These are phyloP conservation scores for Paratrypauchen microcephalus DNA, from an alignment of 2,797 vertebrate genomes.

Conservation along the genomic window DNA sequence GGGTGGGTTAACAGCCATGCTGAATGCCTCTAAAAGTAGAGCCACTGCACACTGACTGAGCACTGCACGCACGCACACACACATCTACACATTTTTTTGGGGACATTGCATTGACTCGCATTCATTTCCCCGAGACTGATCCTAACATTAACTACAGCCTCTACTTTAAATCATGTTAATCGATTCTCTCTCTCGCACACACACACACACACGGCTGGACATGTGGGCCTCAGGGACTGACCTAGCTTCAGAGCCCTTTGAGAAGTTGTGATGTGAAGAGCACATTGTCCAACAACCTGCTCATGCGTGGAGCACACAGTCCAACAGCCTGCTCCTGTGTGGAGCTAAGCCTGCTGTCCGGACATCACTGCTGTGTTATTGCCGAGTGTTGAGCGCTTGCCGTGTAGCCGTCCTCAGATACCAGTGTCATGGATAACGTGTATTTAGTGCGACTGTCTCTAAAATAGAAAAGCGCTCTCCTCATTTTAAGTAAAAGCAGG, in stretches of 20 bases:
- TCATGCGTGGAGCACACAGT: not conserved
- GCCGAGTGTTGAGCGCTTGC: not conserved
- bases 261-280: not conserved
- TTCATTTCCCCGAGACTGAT: too few relatives aligned
- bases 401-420: not conserved
- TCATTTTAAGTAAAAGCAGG: slow-evolving; percentile 47
- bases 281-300: not conserved
- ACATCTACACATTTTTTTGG: not conserved
- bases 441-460: slow-evolving; percentile 76
- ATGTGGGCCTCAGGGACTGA: not conserved
- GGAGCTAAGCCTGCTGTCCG: not conserved
- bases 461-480: slow-evolving; percentile 63
- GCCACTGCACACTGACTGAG: not conserved
- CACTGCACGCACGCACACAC: not conserved
- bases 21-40: not conserved
- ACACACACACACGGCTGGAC: not conserved
- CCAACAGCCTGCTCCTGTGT: not conserved
- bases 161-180: too few relatives aligned
- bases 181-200: not conserved
- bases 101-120: too few relatives aligned
- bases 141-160: too few relatives aligned
- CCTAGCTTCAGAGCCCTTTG: not conserved
- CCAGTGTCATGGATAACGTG: slow-evolving; percentile 32
- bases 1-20: not conserved
- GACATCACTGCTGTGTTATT: not conserved